These are phyloP conservation scores for Miniopterus natalensis DNA, from an alignment of 2,113 vertebrate species.

Conservation along the genomic window DNA sequence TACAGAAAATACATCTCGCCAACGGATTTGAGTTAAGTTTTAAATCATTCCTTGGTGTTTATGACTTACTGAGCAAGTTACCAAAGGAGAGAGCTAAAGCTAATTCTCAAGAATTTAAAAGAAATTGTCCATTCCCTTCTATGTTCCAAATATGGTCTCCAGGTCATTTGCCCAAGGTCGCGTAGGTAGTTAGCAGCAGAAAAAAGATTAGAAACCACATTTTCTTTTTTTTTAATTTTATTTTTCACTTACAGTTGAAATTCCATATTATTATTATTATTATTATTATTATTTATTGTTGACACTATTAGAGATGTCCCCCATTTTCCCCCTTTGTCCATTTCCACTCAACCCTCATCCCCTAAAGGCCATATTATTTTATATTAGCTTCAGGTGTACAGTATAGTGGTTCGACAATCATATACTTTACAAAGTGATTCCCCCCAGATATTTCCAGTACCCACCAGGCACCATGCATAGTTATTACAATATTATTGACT, in stretches of 20 bases:
- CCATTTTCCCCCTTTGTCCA: too few relatives aligned
- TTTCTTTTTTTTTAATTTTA: background rate
- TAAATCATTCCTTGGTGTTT: background rate
- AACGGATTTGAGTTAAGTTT: background rate
- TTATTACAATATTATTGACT: background rate
- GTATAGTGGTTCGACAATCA: background rate
- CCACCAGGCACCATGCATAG: background rate
- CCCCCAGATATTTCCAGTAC: background rate
- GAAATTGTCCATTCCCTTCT: background rate
- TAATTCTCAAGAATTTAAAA: constrained; percentile 42
- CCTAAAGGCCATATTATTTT: background rate
- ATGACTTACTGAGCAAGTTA: background rate
- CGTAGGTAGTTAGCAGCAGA: background rate
- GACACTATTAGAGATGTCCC: too few relatives aligned
- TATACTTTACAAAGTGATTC: background rate
- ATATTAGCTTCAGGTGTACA: background rate
- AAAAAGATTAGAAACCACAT: background rate
- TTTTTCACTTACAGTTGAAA: background rate
- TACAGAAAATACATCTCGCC: background rate
- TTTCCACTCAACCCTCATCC: too few relatives aligned
- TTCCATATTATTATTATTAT: background rate
- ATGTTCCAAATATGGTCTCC: background rate
- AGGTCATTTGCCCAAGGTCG: background rate
- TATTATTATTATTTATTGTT: too few relatives aligned
- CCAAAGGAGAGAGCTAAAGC: background rate